These are phyloP conservation scores for Drosophila littoralis DNA, from an alignment of 1,140 invertebrate genomes.

Conservation along the genomic window DNA sequence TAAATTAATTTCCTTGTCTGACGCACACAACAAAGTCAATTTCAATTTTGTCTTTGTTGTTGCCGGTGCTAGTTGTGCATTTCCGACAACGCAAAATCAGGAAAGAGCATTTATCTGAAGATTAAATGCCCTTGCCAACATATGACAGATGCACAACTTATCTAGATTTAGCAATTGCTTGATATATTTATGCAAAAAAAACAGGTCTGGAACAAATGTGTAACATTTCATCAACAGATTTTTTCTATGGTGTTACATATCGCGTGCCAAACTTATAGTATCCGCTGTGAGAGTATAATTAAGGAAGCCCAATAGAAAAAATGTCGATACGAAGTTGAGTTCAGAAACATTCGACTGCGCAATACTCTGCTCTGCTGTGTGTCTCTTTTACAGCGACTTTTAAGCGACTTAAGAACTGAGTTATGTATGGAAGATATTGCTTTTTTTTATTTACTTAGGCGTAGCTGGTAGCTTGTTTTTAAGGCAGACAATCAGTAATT, in stretches of 20 bases:
- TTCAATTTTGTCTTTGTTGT: constrained; percentile 9
- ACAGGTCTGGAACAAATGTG: too few species aligned
- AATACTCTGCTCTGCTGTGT: background rate
- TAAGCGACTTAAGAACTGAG: background rate
- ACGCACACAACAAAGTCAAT: constrained; percentile 12
- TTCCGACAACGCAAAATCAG: constrained; percentile 17
- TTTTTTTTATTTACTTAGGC: too few species aligned
- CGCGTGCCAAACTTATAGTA: background rate
- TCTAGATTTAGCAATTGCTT: background rate
- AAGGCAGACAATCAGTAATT: too few species aligned
- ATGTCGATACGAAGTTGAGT: background rate
- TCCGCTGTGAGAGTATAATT: background rate
- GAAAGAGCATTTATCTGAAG: background rate
- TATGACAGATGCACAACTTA: too few species aligned
- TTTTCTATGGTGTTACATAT: too few species aligned
- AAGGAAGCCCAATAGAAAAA: background rate
- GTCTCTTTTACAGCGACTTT: background rate
- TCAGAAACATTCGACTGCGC: background rate
- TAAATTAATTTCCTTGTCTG: constrained; percentile 29
- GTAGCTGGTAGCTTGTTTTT: too few species aligned
- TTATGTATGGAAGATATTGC: too few species aligned
- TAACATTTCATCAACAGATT: too few species aligned
- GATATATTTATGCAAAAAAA: too few species aligned
- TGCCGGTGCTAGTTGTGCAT: constrained; percentile 11
- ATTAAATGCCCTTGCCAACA: background rate